Conservation (phyloP, 2,113 vertebrate species). For the Eulemur macaco region DNA sequence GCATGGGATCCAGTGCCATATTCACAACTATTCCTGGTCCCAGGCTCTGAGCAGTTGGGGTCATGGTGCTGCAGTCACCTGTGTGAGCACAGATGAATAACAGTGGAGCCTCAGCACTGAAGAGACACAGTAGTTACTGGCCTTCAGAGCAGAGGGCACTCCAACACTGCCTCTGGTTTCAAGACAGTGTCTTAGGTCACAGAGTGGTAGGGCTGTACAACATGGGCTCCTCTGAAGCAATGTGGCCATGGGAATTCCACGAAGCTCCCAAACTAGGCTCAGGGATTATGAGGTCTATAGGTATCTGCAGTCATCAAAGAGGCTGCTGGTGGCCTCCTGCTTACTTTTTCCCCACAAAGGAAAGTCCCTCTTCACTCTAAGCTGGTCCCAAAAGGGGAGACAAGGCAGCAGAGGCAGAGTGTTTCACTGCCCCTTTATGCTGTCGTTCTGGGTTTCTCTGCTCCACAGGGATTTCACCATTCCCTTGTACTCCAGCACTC, state of each 20-base stretch:
- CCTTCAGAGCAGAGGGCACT: background rate
- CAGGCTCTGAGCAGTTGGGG: background rate
- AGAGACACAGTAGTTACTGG: background rate
- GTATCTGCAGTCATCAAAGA: background rate
- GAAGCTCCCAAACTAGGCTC: background rate
- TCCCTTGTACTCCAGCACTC: background rate
- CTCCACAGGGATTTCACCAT: background rate
- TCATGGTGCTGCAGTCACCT: background rate
- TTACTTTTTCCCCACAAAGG: background rate
- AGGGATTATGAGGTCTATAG: background rate
- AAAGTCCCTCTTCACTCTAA: background rate
- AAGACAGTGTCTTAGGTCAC: background rate
- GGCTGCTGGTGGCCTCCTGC: background rate
- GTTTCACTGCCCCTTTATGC: background rate
- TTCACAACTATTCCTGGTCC: background rate
- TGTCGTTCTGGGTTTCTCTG: background rate
- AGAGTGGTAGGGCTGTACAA: background rate
- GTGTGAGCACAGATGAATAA: background rate
- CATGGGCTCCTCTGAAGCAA: background rate
- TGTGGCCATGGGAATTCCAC: background rate
- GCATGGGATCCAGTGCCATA: background rate
- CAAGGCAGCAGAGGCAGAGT: background rate
- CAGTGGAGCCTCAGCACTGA: background rate
- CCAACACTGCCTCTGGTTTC: background rate
- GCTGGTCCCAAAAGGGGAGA: background rate